phyloP scores from a whole-genome alignment of 2,888 invertebrate genomes.

The Drosophila robusta region DNA sequence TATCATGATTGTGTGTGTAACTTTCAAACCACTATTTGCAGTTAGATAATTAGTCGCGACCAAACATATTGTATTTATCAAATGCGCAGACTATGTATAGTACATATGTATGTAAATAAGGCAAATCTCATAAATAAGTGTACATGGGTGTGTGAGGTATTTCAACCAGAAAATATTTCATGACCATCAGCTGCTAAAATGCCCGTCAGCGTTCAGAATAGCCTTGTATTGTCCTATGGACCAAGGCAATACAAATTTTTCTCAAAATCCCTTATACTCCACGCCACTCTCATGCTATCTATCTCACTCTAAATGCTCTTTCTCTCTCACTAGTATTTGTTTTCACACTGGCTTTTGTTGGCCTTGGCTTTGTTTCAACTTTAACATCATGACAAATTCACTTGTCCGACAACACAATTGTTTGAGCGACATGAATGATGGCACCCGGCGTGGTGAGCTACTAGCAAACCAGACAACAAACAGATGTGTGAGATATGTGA shows the following conservation, averaged over 20 bases:
- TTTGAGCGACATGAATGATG: constrained; percentile 68
- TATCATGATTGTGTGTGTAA: background rate
- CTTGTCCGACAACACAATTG: constrained; percentile 75
- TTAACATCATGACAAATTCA: constrained; percentile 73
- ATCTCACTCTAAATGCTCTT: background rate
- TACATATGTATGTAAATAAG: background rate
- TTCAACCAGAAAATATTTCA: constrained; percentile 44
- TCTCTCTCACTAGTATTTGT: constrained; percentile 2
- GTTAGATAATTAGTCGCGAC: background rate
- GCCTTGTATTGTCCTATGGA: background rate
- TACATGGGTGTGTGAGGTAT: background rate
- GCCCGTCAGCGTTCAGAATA: constrained; percentile 4
- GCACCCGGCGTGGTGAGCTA: constrained; percentile 22
- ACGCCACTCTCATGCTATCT: constrained; percentile 14
- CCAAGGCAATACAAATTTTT: constrained; percentile 20
- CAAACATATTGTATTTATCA: background rate
- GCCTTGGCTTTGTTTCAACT: constrained; percentile 72
- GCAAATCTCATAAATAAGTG: too few species aligned
- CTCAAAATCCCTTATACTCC: constrained; percentile 17
- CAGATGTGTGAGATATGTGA: constrained; percentile 64
- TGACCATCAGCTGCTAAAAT: constrained; percentile 20
- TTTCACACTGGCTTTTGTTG: constrained; percentile 47
- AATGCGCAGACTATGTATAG: background rate
- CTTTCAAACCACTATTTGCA: background rate
- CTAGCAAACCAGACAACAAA: constrained; percentile 34